Evolutionary conservation across 2,113 vertebrate species (phyloP), one percentile per base, ranked within the genome.

Genomic region (Hippopotamus amphibius): DNA sequence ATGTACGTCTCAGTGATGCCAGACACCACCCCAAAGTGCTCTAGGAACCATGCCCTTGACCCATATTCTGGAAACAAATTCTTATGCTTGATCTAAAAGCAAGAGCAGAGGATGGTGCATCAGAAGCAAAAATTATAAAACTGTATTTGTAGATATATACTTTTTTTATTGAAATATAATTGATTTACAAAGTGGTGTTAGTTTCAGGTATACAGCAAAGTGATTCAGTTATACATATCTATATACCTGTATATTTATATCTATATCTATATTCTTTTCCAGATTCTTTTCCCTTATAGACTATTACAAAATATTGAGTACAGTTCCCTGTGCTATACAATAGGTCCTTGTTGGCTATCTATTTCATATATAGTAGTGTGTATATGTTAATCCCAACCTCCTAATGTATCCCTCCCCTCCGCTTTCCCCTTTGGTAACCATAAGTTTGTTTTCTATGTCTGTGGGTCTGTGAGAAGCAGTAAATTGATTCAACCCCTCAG

Each of bases 61-160:
- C 85, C 17, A 19, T 13, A 71, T 74, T 79, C 92, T 83, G 55
- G 89, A 96, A 93, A 68, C 61, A 89, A 88, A 90, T 30, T 22
- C 43, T 87, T 72, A 80, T 55, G 43, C 21, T 96, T 76, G 41
- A 53, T 88, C 85, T 88, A 53, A 90, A 95, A 81, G 57, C 41
- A 76, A 93, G 37, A 50, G 41, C 61, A 93, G 77, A 94, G 66
- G 80, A 65, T 28, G 17, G 15, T 85, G 9, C 17, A 77, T 22
- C 1, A 94, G 50, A 46, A 84, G 50, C 10, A 79, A 53, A 53
- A 79, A n/a, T 79, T 79, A 55, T 55, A 55, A n/a, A 79, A 79
- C 50, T n/a, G 55, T n/a, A 22, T 79, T 79, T 30, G n/a, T 55
- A 79, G 50, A 22, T n/a, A 21, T 55, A 55, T 48, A 43, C 7